Evolutionary conservation across 2,888 invertebrate species (phyloP).

Genomic region (Anoplius nigerrimus): DNA sequence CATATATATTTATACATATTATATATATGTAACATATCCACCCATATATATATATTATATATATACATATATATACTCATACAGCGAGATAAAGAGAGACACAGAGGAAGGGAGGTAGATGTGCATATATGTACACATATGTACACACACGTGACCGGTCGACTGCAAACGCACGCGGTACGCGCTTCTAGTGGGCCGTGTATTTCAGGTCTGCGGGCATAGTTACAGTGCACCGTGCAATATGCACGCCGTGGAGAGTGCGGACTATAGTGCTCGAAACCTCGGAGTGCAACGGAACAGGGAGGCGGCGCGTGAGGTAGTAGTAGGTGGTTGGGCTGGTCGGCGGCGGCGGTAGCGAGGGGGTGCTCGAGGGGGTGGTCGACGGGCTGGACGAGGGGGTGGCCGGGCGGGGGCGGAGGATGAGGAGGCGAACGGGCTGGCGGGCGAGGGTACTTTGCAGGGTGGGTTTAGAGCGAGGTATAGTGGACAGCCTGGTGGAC

Average conservation of each 20-base stretch:
- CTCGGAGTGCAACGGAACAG: conserved; percentile 16
- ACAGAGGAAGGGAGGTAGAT: too few relatives aligned
- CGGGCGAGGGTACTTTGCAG: conserved; percentile 17
- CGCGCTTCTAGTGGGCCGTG: conserved; percentile 62
- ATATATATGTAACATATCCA: too few relatives aligned
- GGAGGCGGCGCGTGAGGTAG: conserved; percentile 2
- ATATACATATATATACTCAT: too few relatives aligned
- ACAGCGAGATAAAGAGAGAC: too few relatives aligned
- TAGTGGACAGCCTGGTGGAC: conserved; percentile 68
- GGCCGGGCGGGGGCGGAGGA: conserved; percentile 26
- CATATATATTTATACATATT: too few relatives aligned
- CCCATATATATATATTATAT: too few relatives aligned
- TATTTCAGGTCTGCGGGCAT: conserved; percentile 70
- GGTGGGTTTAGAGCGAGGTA: conserved; percentile 53
- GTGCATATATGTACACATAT: conserved; percentile 7
- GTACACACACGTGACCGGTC: conserved; percentile 5
- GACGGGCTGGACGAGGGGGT: conserved; percentile 10
- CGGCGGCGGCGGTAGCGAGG: conserved; percentile 12
- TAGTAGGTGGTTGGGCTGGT: conserved; percentile 14
- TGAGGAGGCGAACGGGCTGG: conserved; percentile 22
- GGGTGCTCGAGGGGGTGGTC: neutral
- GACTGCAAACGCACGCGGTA: conserved; percentile 18
- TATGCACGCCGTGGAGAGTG: conserved; percentile 62
- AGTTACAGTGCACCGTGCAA: conserved; percentile 69
- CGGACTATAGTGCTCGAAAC: conserved; percentile 22